Evolutionary conservation across 2,888 invertebrate species (phyloP).

Genomic region (Epinotia demarniana): DNA sequence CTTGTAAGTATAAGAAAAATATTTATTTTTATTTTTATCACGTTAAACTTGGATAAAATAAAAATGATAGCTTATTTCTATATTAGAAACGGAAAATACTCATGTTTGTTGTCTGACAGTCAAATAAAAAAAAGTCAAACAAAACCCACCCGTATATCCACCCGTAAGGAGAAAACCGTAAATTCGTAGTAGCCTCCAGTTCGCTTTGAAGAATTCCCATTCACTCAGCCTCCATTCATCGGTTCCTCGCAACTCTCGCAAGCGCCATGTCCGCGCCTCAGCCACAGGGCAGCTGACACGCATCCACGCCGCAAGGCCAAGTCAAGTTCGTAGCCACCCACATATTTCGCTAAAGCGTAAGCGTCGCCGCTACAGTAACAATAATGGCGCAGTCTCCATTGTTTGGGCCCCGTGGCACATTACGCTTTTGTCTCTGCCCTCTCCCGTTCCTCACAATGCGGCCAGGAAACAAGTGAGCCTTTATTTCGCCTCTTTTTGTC

Average conservation of each 20-base stretch:
- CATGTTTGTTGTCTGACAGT: too few species aligned
- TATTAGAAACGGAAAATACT: too few species aligned
- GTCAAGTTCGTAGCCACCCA: conserved; percentile 80
- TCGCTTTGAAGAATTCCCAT: background rate
- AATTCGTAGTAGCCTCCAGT: background rate
- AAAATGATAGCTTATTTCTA: too few species aligned
- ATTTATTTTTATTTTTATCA: too few species aligned
- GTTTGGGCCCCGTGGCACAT: conserved; percentile 84
- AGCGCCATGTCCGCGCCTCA: background rate
- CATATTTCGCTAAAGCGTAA: conserved; percentile 77
- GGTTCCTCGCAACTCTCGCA: background rate
- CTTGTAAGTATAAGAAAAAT: too few species aligned
- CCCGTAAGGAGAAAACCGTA: background rate
- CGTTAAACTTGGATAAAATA: too few species aligned
- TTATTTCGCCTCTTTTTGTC: conserved; percentile 86
- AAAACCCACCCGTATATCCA: background rate
- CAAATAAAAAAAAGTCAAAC: too few species aligned
- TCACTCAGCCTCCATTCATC: background rate
- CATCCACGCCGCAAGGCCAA: conserved; percentile 65
- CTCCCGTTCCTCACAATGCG: conserved; percentile 85
- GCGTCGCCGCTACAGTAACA: conserved; percentile 80
- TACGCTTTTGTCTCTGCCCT: conserved; percentile 85
- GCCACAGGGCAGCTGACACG: conserved; percentile 46
- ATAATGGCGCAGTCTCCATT: conserved; percentile 82
- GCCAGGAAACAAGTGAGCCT: conserved; percentile 86